phyloP scores from a whole-genome alignment of 1,140 invertebrate species.

The Whitmania pigra region DNA sequence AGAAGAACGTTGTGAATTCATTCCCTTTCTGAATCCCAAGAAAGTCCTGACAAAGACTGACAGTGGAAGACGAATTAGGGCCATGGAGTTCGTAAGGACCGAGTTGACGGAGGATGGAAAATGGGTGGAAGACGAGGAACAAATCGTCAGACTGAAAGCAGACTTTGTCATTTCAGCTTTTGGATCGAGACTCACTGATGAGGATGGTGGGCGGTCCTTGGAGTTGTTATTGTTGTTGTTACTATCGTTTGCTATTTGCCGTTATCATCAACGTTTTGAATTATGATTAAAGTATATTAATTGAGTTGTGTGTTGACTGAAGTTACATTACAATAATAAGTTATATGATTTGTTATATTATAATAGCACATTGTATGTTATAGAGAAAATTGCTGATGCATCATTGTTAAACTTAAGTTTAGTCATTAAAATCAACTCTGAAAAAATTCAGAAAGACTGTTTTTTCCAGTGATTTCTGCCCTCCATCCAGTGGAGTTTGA shows the following conservation, averaged over 20 bases:
- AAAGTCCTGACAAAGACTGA: conserved; percentile 57
- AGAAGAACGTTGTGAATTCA: conserved; percentile 91
- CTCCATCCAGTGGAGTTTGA: conserved; percentile 66
- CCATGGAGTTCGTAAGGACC: conserved; percentile 49
- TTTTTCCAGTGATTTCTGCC: conserved; percentile 59
- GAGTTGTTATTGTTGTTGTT: not conserved
- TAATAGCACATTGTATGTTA: no score
- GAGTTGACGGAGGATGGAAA: conserved; percentile 52
- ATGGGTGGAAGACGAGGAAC: conserved; percentile 69
- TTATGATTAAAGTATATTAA: no score
- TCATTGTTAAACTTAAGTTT: no score
- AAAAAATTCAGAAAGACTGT: not conserved
- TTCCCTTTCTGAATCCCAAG: conserved; percentile 78
- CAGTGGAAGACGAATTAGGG: conserved; percentile 53
- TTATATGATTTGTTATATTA: no score
- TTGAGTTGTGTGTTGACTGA: no score
- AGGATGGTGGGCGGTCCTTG: conserved; percentile 50
- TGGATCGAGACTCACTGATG: conserved; percentile 69
- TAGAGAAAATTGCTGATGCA: no score
- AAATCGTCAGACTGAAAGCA: conserved; percentile 65
- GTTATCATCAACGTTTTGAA: not conserved
- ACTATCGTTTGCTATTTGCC: not conserved
- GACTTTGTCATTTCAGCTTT: conserved; percentile 92
- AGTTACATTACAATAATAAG: no score
- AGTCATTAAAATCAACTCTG: no score